Evolutionary conservation across 2,113 vertebrate species (phyloP).

Genomic region (Charadrius vociferus): DNA sequence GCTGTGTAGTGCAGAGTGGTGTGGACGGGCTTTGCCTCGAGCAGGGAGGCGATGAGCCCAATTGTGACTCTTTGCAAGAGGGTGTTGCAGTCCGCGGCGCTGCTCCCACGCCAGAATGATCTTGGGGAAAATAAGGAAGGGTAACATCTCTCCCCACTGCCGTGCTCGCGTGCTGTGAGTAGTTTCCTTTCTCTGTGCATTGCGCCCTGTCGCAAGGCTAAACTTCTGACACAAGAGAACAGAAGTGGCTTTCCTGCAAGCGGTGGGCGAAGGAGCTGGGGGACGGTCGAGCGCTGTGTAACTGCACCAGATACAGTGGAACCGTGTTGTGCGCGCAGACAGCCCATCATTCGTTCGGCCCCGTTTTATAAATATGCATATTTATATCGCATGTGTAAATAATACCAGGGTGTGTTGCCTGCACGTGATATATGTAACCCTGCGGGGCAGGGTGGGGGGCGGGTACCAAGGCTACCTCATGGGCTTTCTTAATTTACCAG

Average conservation of each 20-base stretch:
- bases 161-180: fast-evolving
- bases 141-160: neutral
- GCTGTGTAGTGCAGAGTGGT: fast-evolving
- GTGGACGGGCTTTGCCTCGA: neutral
- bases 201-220: neutral
- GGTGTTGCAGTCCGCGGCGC: neutral
- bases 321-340: neutral
- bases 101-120: neutral
- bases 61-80: neutral
- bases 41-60: neutral
- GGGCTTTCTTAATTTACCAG: conserved; percentile 15
- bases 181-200: neutral
- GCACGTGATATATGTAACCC: neutral
- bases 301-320: neutral
- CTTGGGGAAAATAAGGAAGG: neutral
- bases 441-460: fast-evolving
- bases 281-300: fast-evolving
- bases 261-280: neutral
- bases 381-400: neutral
- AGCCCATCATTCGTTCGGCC: neutral
- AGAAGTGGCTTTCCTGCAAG: neutral
- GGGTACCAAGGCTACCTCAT: neutral
- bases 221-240: neutral
- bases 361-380: neutral
- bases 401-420: neutral